Evolutionary conservation across 2,113 vertebrate genomes (phyloP), one percentile per base, ranked within the genome.

Genomic region (Fregata magnificens): DNA sequence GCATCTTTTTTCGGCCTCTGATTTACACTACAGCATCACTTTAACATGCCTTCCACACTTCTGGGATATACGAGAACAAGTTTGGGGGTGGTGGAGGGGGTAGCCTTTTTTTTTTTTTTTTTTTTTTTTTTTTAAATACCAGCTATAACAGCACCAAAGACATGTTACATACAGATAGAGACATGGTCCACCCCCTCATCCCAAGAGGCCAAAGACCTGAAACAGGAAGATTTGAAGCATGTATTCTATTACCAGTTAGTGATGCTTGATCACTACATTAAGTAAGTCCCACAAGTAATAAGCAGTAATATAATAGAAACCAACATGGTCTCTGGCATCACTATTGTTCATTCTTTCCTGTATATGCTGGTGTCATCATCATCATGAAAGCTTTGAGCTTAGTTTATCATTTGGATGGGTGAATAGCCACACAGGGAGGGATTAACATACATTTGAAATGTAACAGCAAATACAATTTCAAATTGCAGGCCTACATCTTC

Each of bases 391-490:
- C 55, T 40, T 34, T 50, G 44, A 84, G 61, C 15, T 86, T 55
- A 40, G 47, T 49, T 86, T 78, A 61, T 63, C 72, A 44, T 42
- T 44, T 67, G 32, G 66, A 36, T 28, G 55, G 38, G 50, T 22
- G 28, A 85, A 70, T 13, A 67, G 78, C 50, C 52, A 40, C 59
- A 52, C 58, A 66, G 52, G 58, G 82, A 96, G 49, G 65, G 53
- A 96, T 90, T 83, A 93, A 80, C n/a, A 92, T 59, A 81, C 50
- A 59, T 80, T 74, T 93, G 66, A 91, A 94, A 82, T 53, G 38
- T 28, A 96, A 92, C 26, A 97, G 58, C 56, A 93, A 72, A 93
- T n/a, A 69, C 83, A 95, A 80, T 92, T 97, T 80, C 21, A 70
- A 69, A 55, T 20, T 42, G 66, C 49, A 82, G 88, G 28, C 79